Evolutionary conservation across 2,888 invertebrate genomes (phyloP).

Genomic region (Trissoscelio sp.): DNA sequence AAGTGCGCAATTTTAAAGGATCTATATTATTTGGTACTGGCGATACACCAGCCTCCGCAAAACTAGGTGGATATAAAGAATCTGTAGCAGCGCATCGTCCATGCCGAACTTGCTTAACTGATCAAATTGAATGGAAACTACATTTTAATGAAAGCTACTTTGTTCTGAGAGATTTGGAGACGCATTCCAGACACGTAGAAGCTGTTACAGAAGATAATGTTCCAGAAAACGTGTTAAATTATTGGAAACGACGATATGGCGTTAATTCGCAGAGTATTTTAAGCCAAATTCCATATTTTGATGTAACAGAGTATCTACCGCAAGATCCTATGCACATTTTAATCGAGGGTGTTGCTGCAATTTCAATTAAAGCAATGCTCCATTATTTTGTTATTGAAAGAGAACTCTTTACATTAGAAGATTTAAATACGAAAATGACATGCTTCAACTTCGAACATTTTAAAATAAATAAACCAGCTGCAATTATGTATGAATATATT

Average conservation of each 20-base stretch:
- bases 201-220: constrained; percentile 8
- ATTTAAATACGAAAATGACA: constrained; percentile 61
- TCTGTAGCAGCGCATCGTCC: not conserved
- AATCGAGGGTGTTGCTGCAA: constrained; percentile 13
- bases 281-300: not conserved
- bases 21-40: not conserved
- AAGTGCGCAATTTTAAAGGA: not conserved
- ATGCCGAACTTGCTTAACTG: not conserved
- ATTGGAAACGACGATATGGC: constrained; percentile 31
- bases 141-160: not conserved
- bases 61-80: not conserved
- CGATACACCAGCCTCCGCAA: not conserved
- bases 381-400: not conserved
- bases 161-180: not conserved
- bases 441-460: constrained; percentile 68
- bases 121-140: not conserved
- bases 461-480: constrained; percentile 66
- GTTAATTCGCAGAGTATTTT: constrained; percentile 19
- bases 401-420: constrained; percentile 52
- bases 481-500: too few relatives aligned
- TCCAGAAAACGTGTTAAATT: not conserved
- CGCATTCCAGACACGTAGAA: not conserved
- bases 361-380: not conserved
- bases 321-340: constrained; percentile 37
- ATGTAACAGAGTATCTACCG: constrained; percentile 13